A percentile compares a stretch with the other conserved stretches of the same genome.
These are phyloP conservation scores for Chrysocyon brachyurus DNA, from an alignment of 2,797 vertebrate genomes.

Conservation along the genomic window DNA sequence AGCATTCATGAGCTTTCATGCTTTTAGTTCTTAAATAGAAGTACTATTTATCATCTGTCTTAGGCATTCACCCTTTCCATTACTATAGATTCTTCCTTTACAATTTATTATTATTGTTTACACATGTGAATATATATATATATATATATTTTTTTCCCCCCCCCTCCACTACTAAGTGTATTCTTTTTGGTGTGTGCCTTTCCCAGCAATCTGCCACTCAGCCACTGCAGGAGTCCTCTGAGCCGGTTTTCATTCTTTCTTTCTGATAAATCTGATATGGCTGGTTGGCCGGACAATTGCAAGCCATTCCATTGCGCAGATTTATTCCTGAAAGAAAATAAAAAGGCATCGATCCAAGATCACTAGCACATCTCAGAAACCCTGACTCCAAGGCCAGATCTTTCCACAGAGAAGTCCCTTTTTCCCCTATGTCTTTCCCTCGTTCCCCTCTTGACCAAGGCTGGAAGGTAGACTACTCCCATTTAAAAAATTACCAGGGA, in stretches of 20 bases:
- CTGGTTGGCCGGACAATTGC: slow-evolving; percentile 79
- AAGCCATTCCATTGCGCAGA: slow-evolving; percentile 83
- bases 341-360: slow-evolving; percentile 84
- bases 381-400: slow-evolving; percentile 76
- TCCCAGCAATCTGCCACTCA: slow-evolving; percentile 75
- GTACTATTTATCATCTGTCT: slow-evolving; percentile 83
- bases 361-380: slow-evolving; percentile 74
- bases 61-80: slow-evolving; percentile 72
- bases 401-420: slow-evolving; percentile 69
- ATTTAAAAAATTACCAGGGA: slow-evolving; percentile 67
- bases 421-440: slow-evolving; percentile 53
- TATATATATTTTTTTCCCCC: neutral
- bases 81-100: slow-evolving; percentile 69
- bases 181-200: slow-evolving; percentile 70
- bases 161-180: slow-evolving; percentile 13
- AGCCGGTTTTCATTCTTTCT: slow-evolving; percentile 77
- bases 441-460: slow-evolving; percentile 51
- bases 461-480: slow-evolving; percentile 65
- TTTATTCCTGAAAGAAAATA: slow-evolving; percentile 87
- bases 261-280: slow-evolving; percentile 76
- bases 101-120: slow-evolving; percentile 60
- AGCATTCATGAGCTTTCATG: slow-evolving; percentile 81
- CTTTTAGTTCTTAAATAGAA: slow-evolving; percentile 78
- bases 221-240: slow-evolving; percentile 74
- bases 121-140: slow-evolving; percentile 40